Evolutionary conservation across 1,140 invertebrate species (phyloP).

Genomic region (Temnothorax nylanderi): DNA sequence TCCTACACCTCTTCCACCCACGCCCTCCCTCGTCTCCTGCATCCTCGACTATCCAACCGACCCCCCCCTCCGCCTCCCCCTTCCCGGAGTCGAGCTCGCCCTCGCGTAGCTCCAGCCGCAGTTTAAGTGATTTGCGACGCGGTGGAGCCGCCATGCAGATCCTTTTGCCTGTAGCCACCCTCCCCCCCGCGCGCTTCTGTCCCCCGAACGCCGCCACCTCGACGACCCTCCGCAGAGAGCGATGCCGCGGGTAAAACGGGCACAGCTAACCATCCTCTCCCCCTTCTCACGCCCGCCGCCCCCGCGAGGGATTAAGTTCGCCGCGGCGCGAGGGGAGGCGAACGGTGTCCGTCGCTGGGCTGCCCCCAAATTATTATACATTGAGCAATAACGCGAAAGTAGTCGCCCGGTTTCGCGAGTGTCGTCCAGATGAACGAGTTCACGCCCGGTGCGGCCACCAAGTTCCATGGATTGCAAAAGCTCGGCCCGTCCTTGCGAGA

Average conservation of each 20-base stretch:
- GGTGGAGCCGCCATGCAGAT: constrained; percentile 85
- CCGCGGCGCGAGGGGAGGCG: constrained; percentile 42
- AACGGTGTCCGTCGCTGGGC: constrained; percentile 52
- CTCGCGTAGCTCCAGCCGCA: constrained; percentile 79
- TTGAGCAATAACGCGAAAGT: constrained; percentile 78
- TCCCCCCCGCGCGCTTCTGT: constrained; percentile 24
- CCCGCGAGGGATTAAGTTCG: constrained; percentile 78
- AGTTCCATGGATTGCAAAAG: constrained; percentile 54
- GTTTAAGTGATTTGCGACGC: constrained; percentile 86
- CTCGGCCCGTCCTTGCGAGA: constrained; percentile 53
- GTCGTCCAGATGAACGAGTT: constrained; percentile 45
- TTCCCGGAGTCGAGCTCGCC: constrained; percentile 72
- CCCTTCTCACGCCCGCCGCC: constrained; percentile 42
- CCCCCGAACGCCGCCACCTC: constrained; percentile 51
- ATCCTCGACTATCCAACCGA: constrained; percentile 70
- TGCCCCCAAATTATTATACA: constrained; percentile 77
- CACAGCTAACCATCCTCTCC: constrained; percentile 73
- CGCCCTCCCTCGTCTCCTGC: constrained; percentile 70
- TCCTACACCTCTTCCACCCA: constrained; percentile 69
- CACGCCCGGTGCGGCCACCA: constrained; percentile 43
- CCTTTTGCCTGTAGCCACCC: constrained; percentile 82
- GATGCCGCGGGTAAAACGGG: constrained; percentile 71
- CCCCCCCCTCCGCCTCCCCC: constrained; percentile 62
- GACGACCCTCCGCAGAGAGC: constrained; percentile 64
- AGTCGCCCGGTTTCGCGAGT: constrained; percentile 62